Percentiles rank a stretch among this genome's conserved stretches.
Evolutionary conservation across 2,113 vertebrate species (phyloP).

Genomic region (Balaeniceps rex): DNA sequence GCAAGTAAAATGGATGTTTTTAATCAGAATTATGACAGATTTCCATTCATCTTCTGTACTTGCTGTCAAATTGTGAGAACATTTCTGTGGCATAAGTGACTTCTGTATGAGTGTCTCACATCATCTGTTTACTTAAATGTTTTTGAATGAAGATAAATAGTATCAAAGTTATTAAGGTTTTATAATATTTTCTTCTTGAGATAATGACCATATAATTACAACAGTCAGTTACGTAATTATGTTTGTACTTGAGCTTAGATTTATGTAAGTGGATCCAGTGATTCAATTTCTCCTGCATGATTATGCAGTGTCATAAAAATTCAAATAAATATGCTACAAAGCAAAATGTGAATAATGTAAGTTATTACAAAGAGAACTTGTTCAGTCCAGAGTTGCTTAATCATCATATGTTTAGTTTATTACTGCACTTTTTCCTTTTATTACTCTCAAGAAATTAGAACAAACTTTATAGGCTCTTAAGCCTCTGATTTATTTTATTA

Average conservation of each 20-base stretch:
- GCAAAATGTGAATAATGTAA: conserved; percentile 8
- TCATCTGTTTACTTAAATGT: not conserved
- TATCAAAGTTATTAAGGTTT: not conserved
- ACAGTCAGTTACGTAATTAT: not conserved
- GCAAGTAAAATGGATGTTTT: not conserved
- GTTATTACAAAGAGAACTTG: not conserved
- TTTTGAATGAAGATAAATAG: not conserved
- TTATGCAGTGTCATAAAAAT: conserved; percentile 27
- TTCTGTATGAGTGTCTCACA: not conserved
- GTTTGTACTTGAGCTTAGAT: not conserved
- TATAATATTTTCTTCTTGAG: not conserved
- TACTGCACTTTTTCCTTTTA: not conserved
- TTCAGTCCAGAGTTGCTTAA: conserved; percentile 13
- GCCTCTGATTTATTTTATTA: conserved; percentile 1
- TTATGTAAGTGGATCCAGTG: not conserved
- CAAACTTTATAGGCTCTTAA: conserved; percentile 6
- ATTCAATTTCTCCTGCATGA: conserved; percentile 19
- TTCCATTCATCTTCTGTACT: not conserved
- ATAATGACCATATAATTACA: conserved; percentile 6
- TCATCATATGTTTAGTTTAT: conserved; percentile 27
- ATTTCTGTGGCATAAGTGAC: not conserved
- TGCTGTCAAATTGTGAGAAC: not conserved
- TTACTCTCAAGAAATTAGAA: conserved; percentile 12
- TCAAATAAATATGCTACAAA: conserved; percentile 17
- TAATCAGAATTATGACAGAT: not conserved